Percentiles rank a stretch among this genome's conserved stretches.
These are phyloP conservation scores for Macrosiphum euphorbiae DNA, from an alignment of 2,888 invertebrate genomes.

Conservation along the genomic window DNA sequence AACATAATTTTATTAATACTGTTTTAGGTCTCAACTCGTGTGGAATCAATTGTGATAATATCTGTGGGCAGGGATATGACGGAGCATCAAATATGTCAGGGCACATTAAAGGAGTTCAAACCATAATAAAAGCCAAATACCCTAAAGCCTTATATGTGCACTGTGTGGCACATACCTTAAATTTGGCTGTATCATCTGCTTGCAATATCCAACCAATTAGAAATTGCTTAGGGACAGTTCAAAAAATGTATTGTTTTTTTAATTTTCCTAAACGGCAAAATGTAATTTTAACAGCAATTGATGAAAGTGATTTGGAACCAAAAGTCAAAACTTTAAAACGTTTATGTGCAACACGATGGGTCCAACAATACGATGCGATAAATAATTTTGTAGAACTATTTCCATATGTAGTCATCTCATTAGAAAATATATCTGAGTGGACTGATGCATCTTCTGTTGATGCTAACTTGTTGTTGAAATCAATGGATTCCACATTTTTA, in stretches of 20 bases:
- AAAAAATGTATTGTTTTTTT: constrained; percentile 32
- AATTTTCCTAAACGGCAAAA: constrained; percentile 36
- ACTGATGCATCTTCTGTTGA: background rate
- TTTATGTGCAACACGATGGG: constrained; percentile 38
- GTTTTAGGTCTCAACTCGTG: no score
- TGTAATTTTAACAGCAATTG: constrained; percentile 17
- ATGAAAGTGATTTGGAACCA: constrained; percentile 8
- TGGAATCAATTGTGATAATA: no score
- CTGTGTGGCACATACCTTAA: background rate
- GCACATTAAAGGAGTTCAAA: no score
- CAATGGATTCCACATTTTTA: constrained; percentile 3
- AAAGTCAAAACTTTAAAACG: constrained; percentile 32
- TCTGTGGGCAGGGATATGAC: no score
- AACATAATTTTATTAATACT: no score
- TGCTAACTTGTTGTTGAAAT: background rate
- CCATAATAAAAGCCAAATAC: no score
- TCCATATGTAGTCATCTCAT: constrained; percentile 20
- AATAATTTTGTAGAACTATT: constrained; percentile 37
- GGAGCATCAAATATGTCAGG: no score
- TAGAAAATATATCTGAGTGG: constrained; percentile 33
- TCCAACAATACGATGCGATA: constrained; percentile 6
- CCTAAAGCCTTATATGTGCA: no score
- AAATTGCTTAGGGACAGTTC: constrained; percentile 39
- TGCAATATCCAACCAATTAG: constrained; percentile 28
- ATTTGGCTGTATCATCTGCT: constrained; percentile 47